Conservation (phyloP, 2,797 vertebrate species). For the Philypnodon macrostomus region DNA sequence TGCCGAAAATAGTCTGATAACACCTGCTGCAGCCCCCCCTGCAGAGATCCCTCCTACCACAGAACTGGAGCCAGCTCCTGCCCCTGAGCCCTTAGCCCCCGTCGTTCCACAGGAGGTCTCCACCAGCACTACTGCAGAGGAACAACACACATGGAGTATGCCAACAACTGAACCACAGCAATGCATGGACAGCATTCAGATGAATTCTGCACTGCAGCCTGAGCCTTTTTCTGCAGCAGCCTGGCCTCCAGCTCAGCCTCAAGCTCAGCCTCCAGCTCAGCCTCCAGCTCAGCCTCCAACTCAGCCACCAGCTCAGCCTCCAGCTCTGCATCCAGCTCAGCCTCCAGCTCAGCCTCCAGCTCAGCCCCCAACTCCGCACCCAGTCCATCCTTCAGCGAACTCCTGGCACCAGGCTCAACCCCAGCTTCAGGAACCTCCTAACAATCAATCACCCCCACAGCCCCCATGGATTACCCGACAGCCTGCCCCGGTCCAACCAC, state of each 20-base stretch:
- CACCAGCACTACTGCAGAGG: conserved; percentile 41
- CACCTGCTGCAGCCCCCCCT: conserved; percentile 68
- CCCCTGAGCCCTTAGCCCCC: conserved; percentile 53
- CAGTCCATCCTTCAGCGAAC: conserved; percentile 62
- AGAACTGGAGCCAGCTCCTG: conserved; percentile 62
- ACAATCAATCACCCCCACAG: conserved; percentile 56
- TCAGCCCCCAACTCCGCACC: conserved; percentile 62
- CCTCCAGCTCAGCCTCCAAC: conserved; percentile 64
- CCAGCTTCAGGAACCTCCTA: conserved; percentile 48
- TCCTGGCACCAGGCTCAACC: conserved; percentile 67
- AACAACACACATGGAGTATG: conserved; percentile 63
- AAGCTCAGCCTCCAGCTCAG: conserved; percentile 64
- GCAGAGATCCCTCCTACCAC: conserved; percentile 46
- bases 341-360: conserved; percentile 64
- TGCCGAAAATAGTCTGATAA: conserved; percentile 76
- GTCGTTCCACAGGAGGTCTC: conserved; percentile 47
- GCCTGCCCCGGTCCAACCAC: conserved; percentile 52
- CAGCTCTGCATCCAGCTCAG: conserved; percentile 64
- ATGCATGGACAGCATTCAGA: conserved; percentile 52
- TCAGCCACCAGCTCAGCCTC: conserved; percentile 64
- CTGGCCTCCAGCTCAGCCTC: conserved; percentile 65
- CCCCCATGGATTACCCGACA: conserved; percentile 58
- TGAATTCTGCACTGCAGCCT: conserved; percentile 47
- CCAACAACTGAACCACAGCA: conserved; percentile 68
- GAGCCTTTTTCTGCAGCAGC: conserved; percentile 48